phyloP scores from a whole-genome alignment of 2,888 invertebrate species.

The Hecatera dysodea region DNA sequence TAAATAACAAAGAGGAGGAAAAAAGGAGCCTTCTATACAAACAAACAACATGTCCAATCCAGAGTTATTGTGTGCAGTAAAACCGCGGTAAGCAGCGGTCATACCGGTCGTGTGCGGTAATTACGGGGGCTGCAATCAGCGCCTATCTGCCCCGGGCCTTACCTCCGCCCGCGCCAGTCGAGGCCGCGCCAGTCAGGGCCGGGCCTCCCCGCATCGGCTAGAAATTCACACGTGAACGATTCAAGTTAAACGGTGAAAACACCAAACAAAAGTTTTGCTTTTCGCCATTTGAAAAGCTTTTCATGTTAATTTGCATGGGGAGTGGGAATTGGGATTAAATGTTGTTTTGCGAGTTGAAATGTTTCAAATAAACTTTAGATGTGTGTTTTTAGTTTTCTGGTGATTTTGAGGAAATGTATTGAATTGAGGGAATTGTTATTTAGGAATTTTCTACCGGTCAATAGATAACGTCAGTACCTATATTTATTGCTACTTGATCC shows the following conservation, averaged over 20 bases:
- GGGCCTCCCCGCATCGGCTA: slow-evolving; percentile 46
- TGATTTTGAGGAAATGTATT: slow-evolving; percentile 22
- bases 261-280: slow-evolving; percentile 61
- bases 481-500: background rate
- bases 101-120: slow-evolving; percentile 54
- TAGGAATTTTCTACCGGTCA: background rate
- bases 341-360: slow-evolving; percentile 56
- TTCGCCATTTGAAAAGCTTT: slow-evolving; percentile 60
- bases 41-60: slow-evolving; percentile 46
- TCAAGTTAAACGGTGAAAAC: slow-evolving; percentile 56
- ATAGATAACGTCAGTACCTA: background rate
- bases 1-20: slow-evolving; percentile 36
- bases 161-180: slow-evolving; percentile 25
- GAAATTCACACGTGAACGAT: slow-evolving; percentile 58
- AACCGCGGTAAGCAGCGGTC: slow-evolving; percentile 56
- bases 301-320: slow-evolving; percentile 60
- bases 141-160: slow-evolving; percentile 46
- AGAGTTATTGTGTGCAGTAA: slow-evolving; percentile 59
- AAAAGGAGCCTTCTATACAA: slow-evolving; percentile 34
- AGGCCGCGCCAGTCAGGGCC: slow-evolving; percentile 1
- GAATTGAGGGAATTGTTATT: background rate
- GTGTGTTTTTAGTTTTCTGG: slow-evolving; percentile 30
- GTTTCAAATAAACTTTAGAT: slow-evolving; percentile 52
- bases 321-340: slow-evolving; percentile 58
- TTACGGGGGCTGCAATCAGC: slow-evolving; percentile 61